Conservation (phyloP, 2,888 invertebrate species). For the Orthosia gracilis region DNA sequence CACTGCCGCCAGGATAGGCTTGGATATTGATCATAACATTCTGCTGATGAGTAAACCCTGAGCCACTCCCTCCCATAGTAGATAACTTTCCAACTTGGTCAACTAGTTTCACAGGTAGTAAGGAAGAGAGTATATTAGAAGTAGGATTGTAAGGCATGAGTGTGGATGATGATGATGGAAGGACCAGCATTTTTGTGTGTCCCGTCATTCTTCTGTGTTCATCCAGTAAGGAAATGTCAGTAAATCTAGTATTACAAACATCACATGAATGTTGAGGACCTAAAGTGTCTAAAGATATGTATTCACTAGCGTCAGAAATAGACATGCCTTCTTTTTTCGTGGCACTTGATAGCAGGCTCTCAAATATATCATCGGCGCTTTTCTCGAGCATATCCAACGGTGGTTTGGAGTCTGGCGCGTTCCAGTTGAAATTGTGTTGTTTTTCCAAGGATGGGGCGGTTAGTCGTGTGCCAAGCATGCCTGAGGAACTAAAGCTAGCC, state of each 20-base stretch:
- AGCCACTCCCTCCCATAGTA: slow-evolving; percentile 75
- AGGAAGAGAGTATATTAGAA: slow-evolving; percentile 82
- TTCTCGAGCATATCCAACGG: slow-evolving; percentile 85
- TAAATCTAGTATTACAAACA: slow-evolving; percentile 92
- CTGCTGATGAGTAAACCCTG: slow-evolving; percentile 91
- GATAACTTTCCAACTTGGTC: slow-evolving; percentile 89
- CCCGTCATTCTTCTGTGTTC: slow-evolving; percentile 90
- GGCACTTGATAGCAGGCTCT: slow-evolving; percentile 83
- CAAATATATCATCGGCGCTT: slow-evolving; percentile 88
- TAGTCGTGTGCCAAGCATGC: slow-evolving; percentile 70
- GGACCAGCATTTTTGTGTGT: slow-evolving; percentile 86
- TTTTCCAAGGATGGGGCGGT: slow-evolving; percentile 82
- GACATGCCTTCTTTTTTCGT: slow-evolving; percentile 83
- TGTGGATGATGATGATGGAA: slow-evolving; percentile 77
- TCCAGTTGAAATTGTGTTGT: slow-evolving; percentile 89
- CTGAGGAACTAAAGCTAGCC: slow-evolving; percentile 66
- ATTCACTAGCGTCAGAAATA: slow-evolving; percentile 90
- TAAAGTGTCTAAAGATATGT: slow-evolving; percentile 92
- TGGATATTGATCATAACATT: slow-evolving; percentile 93
- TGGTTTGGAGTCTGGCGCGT: slow-evolving; percentile 87
- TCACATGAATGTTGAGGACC: slow-evolving; percentile 92
- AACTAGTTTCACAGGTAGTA: slow-evolving; percentile 87
- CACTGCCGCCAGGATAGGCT: slow-evolving; percentile 91
- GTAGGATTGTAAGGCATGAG: slow-evolving; percentile 83
- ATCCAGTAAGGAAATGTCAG: slow-evolving; percentile 89